Conservation (phyloP, 2,888 invertebrate species). For the Patella ulyssiponensis region DNA sequence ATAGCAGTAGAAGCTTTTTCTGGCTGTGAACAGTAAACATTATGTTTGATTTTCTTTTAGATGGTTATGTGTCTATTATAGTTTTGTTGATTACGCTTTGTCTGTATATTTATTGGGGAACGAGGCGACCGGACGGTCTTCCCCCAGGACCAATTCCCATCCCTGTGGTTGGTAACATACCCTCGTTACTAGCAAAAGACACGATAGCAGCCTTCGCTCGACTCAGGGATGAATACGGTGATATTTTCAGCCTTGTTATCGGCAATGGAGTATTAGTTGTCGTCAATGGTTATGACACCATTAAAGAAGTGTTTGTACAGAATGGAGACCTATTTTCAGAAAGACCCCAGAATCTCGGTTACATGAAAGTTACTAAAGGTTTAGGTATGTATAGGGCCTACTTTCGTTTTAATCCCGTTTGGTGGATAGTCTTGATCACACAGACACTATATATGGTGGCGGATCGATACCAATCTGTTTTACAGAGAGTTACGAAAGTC, state of each 20-base stretch:
- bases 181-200: background rate
- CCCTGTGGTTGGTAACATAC: background rate
- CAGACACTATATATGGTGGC: too few relatives aligned
- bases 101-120: background rate
- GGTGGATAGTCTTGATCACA: too few relatives aligned
- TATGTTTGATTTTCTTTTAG: background rate
- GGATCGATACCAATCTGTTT: too few relatives aligned
- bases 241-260: conserved; percentile 3
- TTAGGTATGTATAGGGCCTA: background rate
- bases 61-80: background rate
- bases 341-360: conserved; percentile 11
- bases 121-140: background rate
- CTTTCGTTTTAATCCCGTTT: too few relatives aligned
- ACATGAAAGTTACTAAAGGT: background rate
- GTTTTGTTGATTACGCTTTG: background rate
- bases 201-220: background rate
- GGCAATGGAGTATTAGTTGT: conserved; percentile 12
- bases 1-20: too few relatives aligned
- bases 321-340: conserved; percentile 15
- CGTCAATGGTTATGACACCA: conserved; percentile 15
- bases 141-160: background rate
- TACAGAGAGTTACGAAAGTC: too few relatives aligned
- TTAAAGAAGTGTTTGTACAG: conserved; percentile 15
- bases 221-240: conserved; percentile 9
- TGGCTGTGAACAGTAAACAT: background rate